Evolutionary conservation across 2,113 vertebrate species (phyloP).

Genomic region (Petrocephalus microphthalmus): DNA sequence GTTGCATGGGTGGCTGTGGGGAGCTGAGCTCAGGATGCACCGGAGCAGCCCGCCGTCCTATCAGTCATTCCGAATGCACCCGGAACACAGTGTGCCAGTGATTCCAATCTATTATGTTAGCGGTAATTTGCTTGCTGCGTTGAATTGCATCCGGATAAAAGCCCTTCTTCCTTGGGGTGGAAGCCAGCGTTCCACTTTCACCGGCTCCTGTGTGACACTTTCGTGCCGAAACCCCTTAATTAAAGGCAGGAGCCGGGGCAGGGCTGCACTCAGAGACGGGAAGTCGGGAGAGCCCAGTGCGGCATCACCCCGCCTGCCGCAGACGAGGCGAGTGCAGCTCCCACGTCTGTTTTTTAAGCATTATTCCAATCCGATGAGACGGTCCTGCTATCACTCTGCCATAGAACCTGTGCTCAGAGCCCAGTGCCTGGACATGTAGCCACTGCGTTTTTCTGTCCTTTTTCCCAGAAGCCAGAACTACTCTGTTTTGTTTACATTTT

Average conservation of each 20-base stretch:
- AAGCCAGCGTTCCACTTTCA: not conserved
- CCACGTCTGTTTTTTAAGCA: not conserved
- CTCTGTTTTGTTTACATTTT: not conserved
- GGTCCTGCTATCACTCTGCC: not conserved
- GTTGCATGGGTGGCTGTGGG: not conserved
- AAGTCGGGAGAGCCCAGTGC: not conserved
- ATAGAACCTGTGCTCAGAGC: not conserved
- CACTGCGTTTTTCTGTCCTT: not conserved
- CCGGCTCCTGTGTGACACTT: not conserved
- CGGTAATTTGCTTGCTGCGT: not conserved
- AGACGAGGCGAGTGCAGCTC: not conserved
- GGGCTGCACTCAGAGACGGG: not conserved
- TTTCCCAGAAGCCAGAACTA: not conserved
- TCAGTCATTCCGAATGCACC: not conserved
- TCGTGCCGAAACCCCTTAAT: not conserved
- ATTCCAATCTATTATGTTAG: not conserved
- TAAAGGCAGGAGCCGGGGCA: not conserved
- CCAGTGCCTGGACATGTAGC: not conserved
- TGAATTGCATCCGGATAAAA: not conserved
- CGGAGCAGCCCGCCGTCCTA: not conserved
- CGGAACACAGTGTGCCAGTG: not conserved
- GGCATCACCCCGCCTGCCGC: not conserved
- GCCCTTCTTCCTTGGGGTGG: not conserved
- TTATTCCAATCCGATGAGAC: not conserved
- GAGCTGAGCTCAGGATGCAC: not conserved